phyloP scores from a whole-genome alignment of 92 coral and sea anemone genomes.

The Micromussa lordhowensis region DNA sequence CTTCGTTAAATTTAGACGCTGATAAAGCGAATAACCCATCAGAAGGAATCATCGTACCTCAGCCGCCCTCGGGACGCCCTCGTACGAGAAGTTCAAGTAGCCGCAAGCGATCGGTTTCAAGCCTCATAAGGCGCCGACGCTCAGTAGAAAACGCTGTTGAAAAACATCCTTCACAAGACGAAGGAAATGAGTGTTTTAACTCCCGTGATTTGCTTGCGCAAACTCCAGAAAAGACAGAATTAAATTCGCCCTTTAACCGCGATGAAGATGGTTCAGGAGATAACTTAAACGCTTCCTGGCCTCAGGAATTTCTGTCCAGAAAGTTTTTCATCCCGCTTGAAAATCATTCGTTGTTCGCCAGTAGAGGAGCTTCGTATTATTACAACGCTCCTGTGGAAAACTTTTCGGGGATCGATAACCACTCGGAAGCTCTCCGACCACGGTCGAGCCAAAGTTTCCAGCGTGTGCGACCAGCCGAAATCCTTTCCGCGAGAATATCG shows the following conservation, averaged over 20 bases:
- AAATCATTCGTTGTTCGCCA: conserved; percentile 13
- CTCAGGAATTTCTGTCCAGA: conserved; percentile 58
- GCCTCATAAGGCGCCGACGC: not conserved
- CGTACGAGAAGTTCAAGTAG: conserved; percentile 46
- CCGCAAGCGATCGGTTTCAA: conserved; percentile 34
- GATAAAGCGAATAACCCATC: not conserved
- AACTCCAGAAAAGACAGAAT: not conserved
- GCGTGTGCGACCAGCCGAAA: conserved; percentile 48
- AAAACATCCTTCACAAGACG: not conserved
- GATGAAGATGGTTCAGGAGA: conserved; percentile 3
- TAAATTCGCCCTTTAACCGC: not conserved
- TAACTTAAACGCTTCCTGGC: conserved; percentile 73
- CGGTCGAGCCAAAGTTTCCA: conserved; percentile 62
- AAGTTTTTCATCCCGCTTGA: conserved; percentile 37
- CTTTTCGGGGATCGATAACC: conserved; percentile 47
- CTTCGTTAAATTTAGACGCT: conserved; percentile 40
- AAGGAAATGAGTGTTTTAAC: not conserved
- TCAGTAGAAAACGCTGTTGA: conserved; percentile 16
- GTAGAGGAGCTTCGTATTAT: conserved; percentile 3
- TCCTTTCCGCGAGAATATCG: conserved; percentile 74
- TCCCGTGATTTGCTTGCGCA: not conserved
- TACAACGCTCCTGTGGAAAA: conserved; percentile 42
- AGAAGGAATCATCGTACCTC: conserved; percentile 52
- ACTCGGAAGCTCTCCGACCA: conserved; percentile 63
- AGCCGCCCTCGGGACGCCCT: conserved; percentile 83